Evolutionary conservation across 1,140 invertebrate genomes (phyloP).

Genomic region (Bombus pascuorum): DNA sequence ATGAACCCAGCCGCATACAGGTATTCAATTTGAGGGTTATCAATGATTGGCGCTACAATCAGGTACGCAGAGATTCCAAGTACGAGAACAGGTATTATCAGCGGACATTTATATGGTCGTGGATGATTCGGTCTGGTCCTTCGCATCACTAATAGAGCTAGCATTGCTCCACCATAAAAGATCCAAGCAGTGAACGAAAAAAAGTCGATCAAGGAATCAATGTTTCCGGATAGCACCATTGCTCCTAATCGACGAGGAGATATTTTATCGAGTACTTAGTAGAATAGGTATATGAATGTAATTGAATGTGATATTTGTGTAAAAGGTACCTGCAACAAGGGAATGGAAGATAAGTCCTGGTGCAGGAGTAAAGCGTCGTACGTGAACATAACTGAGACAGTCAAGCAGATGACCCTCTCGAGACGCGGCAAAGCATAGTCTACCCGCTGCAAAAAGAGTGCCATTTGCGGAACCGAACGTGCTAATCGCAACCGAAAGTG

Average conservation of each 20-base stretch:
- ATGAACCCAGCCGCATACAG: constrained; percentile 96
- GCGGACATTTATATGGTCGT: constrained; percentile 94
- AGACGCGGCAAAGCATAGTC: constrained; percentile 97
- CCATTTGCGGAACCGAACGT: constrained; percentile 99
- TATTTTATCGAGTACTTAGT: not conserved
- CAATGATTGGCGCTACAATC: constrained; percentile 95
- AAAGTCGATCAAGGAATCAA: constrained; percentile 95
- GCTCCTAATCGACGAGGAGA: constrained; percentile 79
- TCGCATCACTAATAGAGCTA: constrained; percentile 94
- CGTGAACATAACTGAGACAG: constrained; percentile 96
- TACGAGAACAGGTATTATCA: constrained; percentile 94
- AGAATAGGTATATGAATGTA: not conserved
- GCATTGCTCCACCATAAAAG: constrained; percentile 95
- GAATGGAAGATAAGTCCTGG: constrained; percentile 97
- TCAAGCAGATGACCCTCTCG: constrained; percentile 96
- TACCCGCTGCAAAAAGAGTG: constrained; percentile 95
- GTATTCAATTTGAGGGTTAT: constrained; percentile 95
- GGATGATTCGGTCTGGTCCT: constrained; percentile 93
- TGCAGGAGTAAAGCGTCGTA: constrained; percentile 94
- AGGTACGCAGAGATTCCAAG: constrained; percentile 94
- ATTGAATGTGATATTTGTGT: not conserved
- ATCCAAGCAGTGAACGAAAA: constrained; percentile 98
- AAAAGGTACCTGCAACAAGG: constrained; percentile 84
- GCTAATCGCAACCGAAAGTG: constrained; percentile 96
- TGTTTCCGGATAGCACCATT: constrained; percentile 95